phyloP scores from a whole-genome alignment of 2,888 invertebrate genomes.

The Acleris literana region DNA sequence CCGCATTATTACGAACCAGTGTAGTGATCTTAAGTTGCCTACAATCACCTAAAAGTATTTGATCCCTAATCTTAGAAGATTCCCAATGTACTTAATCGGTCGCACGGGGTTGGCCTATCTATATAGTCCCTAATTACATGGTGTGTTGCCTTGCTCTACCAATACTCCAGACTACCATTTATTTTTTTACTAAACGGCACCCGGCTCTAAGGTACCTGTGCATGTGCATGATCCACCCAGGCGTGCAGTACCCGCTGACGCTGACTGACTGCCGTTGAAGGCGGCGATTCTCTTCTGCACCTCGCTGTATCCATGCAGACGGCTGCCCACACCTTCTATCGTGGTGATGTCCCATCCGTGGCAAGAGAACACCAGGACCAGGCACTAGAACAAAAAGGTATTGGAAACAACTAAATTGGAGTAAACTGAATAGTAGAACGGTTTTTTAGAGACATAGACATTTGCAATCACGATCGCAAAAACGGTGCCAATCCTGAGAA shows the following conservation, averaged over 20 bases:
- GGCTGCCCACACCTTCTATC: slow-evolving; percentile 88
- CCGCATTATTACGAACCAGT: too few species aligned
- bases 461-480: too few species aligned
- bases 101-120: too few species aligned
- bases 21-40: too few species aligned
- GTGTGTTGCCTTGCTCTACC: too few species aligned
- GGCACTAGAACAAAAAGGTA: slow-evolving; percentile 51
- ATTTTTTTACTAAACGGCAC: too few species aligned
- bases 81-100: too few species aligned
- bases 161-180: too few species aligned
- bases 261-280: slow-evolving; percentile 87
- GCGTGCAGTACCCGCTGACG: slow-evolving; percentile 90
- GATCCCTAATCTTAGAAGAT: too few species aligned
- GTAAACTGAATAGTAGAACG: background rate
- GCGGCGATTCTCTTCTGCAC: slow-evolving; percentile 85
- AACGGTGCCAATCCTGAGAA: too few species aligned
- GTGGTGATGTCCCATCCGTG: slow-evolving; percentile 88
- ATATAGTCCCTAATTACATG: too few species aligned
- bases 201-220: slow-evolving; percentile 65
- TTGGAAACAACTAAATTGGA: background rate
- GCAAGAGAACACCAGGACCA: slow-evolving; percentile 85
- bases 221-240: slow-evolving; percentile 90
- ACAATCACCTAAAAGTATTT: too few species aligned
- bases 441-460: background rate
- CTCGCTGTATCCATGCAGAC: slow-evolving; percentile 84